Percentiles rank a stretch among this genome's conserved stretches.
phyloP scores from a whole-genome alignment of 2,113 vertebrate genomes.

The Colinus virginianus region DNA sequence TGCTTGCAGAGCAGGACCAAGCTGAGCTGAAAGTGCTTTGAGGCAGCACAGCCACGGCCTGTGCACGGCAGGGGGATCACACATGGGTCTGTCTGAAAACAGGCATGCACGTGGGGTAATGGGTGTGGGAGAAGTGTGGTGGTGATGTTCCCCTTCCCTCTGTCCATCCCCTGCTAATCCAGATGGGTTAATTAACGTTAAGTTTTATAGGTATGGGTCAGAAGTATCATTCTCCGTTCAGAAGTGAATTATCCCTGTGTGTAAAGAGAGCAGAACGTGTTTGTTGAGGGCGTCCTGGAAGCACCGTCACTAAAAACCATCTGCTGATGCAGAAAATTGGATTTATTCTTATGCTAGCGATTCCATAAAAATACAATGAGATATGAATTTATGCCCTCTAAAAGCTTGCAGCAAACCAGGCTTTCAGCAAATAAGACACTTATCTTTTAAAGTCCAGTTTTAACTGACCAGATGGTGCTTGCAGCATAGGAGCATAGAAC shows the following conservation, averaged over 20 bases:
- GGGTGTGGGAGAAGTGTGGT: neutral
- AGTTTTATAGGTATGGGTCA: neutral
- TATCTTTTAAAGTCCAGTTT: neutral
- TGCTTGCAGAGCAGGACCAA: neutral
- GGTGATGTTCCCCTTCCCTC: neutral
- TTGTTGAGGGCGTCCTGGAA: constrained; percentile 10
- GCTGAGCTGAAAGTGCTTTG: neutral
- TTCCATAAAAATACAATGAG: constrained; percentile 31
- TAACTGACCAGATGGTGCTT: constrained; percentile 23
- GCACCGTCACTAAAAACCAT: constrained; percentile 16
- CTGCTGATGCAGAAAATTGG: constrained; percentile 36
- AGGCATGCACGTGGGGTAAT: rapidly evolving
- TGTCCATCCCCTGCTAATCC: neutral
- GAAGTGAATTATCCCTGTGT: neutral
- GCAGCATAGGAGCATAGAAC: neutral
- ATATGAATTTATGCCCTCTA: neutral
- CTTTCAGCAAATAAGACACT: neutral
- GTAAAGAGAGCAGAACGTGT: neutral
- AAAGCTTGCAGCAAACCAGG: constrained; percentile 9
- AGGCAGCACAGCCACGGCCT: neutral
- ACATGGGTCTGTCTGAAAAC: neutral
- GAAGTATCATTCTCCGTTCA: neutral
- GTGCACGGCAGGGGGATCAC: no score
- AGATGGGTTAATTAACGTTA: neutral
- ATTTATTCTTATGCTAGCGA: constrained; percentile 16